Evolutionary conservation across 1,140 invertebrate species (phyloP), one percentile per base, ranked within the genome.

Genomic region (Drosophila suzukii): DNA sequence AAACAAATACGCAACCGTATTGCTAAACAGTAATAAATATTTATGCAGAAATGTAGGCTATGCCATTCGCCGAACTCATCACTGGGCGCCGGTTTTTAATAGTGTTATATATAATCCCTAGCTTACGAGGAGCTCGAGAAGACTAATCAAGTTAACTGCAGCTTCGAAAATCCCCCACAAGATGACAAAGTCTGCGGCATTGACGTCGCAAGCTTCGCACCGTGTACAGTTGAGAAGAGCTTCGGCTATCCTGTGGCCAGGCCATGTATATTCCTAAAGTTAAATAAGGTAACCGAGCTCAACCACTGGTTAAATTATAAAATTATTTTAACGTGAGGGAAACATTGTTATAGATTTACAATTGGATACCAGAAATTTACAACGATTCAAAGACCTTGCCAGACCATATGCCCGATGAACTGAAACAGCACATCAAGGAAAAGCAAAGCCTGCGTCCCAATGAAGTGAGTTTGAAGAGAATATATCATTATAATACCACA

Each of bases 251-350:
- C 95, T 53, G 93, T 95, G 75, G 96, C 95, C 15, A 94, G 95
- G 13, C 97, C 97, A 12, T 97, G 96, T 89, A 95, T 97, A 86
- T 96, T 97, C 93, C 94, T 97, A 61, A 97, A 97, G 91, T 93
- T 97, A 44, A 97, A 97, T 81, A 97, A 96, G 90, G 91, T 91
- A 78, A 62, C 27, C n/a, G 15, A 34, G 12, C 12, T 6, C 0
- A 36, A 13, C 11, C 12, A 20, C 5, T 17, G 6, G 15, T 7
- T 38, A 13, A 12, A 34, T 10, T 11, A 30, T 8, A 4, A 17
- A 38, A 15, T 55, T 4, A 20, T n/a, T 11, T 11, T 30, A 27
- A 27, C 4, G 12, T 47, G 10, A 1, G 46, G 27, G 5, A 41
- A 39, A 13, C 15, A 0, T 30, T 7, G 2, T 17, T 93, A 11